Evolutionary conservation across 2,888 invertebrate genomes (phyloP).

Genomic region (Taphrorychus bicolor): DNA sequence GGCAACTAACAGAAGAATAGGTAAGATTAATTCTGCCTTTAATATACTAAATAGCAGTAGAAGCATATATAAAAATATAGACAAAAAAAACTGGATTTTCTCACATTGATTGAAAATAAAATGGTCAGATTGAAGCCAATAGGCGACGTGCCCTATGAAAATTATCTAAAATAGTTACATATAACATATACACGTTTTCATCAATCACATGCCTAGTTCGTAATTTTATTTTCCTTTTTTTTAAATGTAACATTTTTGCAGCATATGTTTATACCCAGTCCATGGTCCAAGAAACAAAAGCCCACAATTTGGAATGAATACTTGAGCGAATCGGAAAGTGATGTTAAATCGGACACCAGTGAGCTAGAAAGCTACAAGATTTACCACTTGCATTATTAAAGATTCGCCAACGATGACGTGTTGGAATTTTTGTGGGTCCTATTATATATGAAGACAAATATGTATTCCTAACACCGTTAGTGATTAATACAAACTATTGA

Average conservation of each 20-base stretch:
- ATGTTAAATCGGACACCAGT: neutral
- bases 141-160: too few relatives aligned
- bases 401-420: neutral
- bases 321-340: neutral
- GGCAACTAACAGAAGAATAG: conserved; percentile 87
- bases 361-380: neutral
- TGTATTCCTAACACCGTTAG: neutral
- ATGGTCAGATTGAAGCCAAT: too few relatives aligned
- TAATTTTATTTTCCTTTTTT: neutral
- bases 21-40: neutral
- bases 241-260: neutral
- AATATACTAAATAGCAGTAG: too few relatives aligned
- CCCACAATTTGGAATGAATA: neutral
- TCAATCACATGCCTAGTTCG: too few relatives aligned
- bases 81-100: too few relatives aligned
- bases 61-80: too few relatives aligned
- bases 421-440: neutral
- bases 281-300: neutral
- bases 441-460: neutral
- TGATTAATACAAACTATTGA: neutral
- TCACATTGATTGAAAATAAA: too few relatives aligned
- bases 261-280: neutral
- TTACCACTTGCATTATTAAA: neutral
- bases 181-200: too few relatives aligned
- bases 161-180: too few relatives aligned